Conservation (phyloP, 1,140 invertebrate genomes). For the Parapsyche elsis region DNA sequence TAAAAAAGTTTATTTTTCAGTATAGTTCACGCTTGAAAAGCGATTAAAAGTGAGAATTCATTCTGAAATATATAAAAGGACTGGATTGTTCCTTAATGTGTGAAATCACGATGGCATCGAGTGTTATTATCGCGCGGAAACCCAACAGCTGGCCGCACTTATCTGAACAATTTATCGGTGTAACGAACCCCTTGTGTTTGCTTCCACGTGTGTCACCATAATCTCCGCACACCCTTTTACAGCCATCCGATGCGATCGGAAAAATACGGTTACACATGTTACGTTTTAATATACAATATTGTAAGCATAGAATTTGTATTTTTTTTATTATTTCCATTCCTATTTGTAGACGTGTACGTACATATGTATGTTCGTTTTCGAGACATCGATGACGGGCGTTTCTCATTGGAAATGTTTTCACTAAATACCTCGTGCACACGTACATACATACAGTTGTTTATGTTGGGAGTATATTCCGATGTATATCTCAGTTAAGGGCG, state of each 20-base stretch:
- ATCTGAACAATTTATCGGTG: constrained; percentile 52
- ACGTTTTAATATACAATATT: too few species aligned
- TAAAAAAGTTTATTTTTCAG: neutral
- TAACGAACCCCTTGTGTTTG: constrained; percentile 40
- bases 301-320: too few species aligned
- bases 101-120: neutral
- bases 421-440: neutral
- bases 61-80: too few species aligned
- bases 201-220: constrained; percentile 28
- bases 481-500: too few species aligned
- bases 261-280: neutral
- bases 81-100: too few species aligned
- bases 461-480: too few species aligned
- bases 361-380: too few species aligned
- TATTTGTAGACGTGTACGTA: too few species aligned
- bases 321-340: too few species aligned
- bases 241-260: neutral
- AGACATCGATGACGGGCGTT: neutral
- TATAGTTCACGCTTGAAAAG: neutral
- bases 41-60: neutral
- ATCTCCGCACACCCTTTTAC: constrained; percentile 32
- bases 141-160: constrained; percentile 44
- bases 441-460: too few species aligned
- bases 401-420: neutral
- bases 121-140: constrained; percentile 43